Base-by-base conservation (phyloP, 1,140 invertebrate genomes). In the Trinorchestia longiramus region DNA sequence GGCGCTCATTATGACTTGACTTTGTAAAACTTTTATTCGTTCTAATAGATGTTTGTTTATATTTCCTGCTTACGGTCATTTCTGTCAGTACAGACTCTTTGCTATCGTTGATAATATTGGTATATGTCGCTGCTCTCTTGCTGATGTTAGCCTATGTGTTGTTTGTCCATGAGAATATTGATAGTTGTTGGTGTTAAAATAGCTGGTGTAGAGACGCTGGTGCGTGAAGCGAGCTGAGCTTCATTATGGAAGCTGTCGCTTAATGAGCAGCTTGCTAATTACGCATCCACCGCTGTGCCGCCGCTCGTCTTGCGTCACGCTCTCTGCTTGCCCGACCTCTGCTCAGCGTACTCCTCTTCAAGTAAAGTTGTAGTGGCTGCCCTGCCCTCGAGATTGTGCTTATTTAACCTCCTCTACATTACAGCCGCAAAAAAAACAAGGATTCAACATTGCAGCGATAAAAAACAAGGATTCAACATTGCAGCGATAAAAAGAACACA, bases 201-300 rank as follows among this genome's bases (percentile, higher is more conserved):
- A 77, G 62, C 19, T 53, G 47, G 6, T 77, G 62, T 77, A 77
- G 28, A 77, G 42, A 62, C 44, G 11, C 23, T 77, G 28, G n/a
- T 53, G 53, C n/a, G 95, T 42, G 36, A 6, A 95, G 43, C 45
- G 95, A 62, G 19, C 87, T 44, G 95, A 41, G 53, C 53, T 62
- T 95, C 53, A 87, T 43, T 62, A 87, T 95, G 87, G 62, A 36
- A 95, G 53, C 42, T 62, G 45, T 77, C 53, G 87, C 45, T 43
- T 53, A 43, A 62, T 62, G 45, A 95, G 95, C 62, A 62, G 40
- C 45, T 57, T 28, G 42, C 42, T 77, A 95, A 87, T 87, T 95
- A 87, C 43, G 23, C 0, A 47, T 28, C 43, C 53, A 47, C 41
- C 42, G 28, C 19, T 91, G 88, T 41, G 95, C 43, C n/a, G 15